These are phyloP conservation scores for Tetranychus piercei DNA, from an alignment of 2,888 invertebrate genomes.

Conservation along the genomic window DNA sequence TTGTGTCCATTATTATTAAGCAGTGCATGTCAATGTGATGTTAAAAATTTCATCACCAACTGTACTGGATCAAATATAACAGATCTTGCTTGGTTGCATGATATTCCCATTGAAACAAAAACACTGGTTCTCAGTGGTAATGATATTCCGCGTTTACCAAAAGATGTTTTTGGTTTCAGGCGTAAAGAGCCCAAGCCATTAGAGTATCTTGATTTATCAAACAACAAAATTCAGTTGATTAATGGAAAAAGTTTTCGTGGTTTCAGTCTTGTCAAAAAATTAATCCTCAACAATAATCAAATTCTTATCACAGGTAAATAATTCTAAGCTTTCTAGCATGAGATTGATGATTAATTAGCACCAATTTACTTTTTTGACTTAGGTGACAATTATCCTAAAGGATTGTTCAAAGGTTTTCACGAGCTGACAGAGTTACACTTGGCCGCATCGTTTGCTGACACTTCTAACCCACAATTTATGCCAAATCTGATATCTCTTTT, in stretches of 20 bases:
- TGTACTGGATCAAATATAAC: conserved; percentile 47
- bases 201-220: conserved; percentile 51
- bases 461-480: conserved; percentile 22
- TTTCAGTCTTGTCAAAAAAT: conserved; percentile 46
- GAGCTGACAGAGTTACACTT: conserved; percentile 50
- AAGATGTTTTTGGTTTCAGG: conserved; percentile 50
- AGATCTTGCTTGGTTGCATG: conserved; percentile 42
- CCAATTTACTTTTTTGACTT: not conserved
- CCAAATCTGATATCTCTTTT: conserved; percentile 41
- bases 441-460: conserved; percentile 48
- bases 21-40: not conserved
- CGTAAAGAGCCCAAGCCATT: conserved; percentile 42
- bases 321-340: not conserved
- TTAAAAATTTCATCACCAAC: conserved; percentile 44
- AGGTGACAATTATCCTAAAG: conserved; percentile 35
- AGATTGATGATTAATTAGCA: not conserved
- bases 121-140: conserved; percentile 53
- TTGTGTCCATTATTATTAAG: not conserved
- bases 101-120: conserved; percentile 47
- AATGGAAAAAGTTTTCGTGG: conserved; percentile 55
- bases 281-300: conserved; percentile 53
- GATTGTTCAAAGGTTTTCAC: conserved; percentile 37
- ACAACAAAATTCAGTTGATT: conserved; percentile 49
- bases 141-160: conserved; percentile 43
- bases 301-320: conserved; percentile 41